These are phyloP conservation scores for Blennius ocellaris DNA, from an alignment of 2,113 vertebrate genomes.

Conservation along the genomic window DNA sequence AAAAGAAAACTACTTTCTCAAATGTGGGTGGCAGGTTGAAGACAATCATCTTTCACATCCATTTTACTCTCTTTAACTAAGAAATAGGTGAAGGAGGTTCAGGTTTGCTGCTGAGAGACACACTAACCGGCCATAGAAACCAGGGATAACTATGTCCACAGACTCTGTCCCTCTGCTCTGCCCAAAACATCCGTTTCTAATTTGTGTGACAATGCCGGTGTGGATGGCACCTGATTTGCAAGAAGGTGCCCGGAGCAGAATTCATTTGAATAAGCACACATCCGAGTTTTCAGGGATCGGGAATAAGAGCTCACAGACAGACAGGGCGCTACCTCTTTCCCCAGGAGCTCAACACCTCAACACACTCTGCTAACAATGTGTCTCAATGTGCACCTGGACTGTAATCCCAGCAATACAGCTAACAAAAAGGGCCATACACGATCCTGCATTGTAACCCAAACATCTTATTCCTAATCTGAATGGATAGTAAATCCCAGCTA, in stretches of 20 bases:
- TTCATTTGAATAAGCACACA: constrained; percentile 84
- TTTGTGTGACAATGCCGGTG: constrained; percentile 82
- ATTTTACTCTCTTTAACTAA: constrained; percentile 40
- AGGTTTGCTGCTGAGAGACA: constrained; percentile 40
- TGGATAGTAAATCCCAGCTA: constrained; percentile 69
- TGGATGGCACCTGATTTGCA: constrained; percentile 84
- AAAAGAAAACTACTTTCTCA: constrained; percentile 65
- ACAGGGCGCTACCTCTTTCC: constrained; percentile 54
- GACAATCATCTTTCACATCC: constrained; percentile 69
- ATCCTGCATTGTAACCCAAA: constrained; percentile 53
- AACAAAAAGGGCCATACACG: constrained; percentile 60
- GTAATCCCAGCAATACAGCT: constrained; percentile 61
- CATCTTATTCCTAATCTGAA: constrained; percentile 68
- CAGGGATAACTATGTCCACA: constrained; percentile 59
- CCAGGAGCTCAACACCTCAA: constrained; percentile 57
- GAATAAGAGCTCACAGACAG: constrained; percentile 68
- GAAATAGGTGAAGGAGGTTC: constrained; percentile 53
- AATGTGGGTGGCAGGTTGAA: constrained; percentile 73
- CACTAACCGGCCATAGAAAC: constrained; percentile 55
- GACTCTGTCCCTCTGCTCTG: constrained; percentile 58
- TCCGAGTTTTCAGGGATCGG: constrained; percentile 78
- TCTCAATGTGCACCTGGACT: constrained; percentile 62
- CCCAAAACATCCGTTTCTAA: constrained; percentile 81
- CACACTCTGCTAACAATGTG: constrained; percentile 56
- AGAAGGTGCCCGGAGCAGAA: constrained; percentile 78